Percentiles rank a stretch among this genome's conserved stretches.
Evolutionary conservation across 2,797 vertebrate genomes (phyloP).

Genomic region (Tokudaia tokunoshimensis): DNA sequence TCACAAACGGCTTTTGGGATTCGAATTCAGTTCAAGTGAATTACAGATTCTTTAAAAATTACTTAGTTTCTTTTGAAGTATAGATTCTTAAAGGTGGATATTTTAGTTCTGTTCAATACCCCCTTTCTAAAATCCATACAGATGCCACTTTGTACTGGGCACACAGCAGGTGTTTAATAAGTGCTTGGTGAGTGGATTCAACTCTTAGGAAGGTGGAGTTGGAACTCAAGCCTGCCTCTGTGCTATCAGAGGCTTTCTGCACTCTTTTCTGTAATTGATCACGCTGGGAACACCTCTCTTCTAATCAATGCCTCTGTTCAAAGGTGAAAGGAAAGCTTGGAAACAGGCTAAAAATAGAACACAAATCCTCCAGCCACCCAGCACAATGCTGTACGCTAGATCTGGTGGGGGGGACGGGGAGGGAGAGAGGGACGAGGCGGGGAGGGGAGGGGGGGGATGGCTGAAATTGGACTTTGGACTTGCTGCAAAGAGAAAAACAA

Average conservation of each 20-base stretch:
- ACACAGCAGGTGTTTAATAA: neutral
- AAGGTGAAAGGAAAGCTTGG: neutral
- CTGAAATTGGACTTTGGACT: neutral
- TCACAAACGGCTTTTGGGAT: neutral
- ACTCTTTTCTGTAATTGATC: neutral
- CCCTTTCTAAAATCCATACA: neutral
- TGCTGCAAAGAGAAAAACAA: neutral
- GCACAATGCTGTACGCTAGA: rapidly evolving
- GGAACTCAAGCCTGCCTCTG: neutral
- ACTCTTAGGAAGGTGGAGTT: neutral
- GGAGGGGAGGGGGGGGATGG: neutral
- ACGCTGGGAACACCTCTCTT: neutral
- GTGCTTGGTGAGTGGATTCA: neutral
- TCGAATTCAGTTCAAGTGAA: neutral
- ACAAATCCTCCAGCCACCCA: neutral
- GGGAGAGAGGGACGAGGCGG: neutral
- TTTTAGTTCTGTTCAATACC: neutral
- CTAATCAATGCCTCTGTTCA: slow-evolving; percentile 21
- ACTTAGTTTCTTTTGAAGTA: neutral
- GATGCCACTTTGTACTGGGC: neutral
- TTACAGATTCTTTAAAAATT: neutral
- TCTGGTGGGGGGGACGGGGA: neutral
- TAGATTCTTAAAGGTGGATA: neutral
- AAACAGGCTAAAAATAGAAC: neutral
- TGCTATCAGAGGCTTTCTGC: neutral